Evolutionary conservation across 1,140 invertebrate species (phyloP).

Genomic region (Bradynema listronoti): DNA sequence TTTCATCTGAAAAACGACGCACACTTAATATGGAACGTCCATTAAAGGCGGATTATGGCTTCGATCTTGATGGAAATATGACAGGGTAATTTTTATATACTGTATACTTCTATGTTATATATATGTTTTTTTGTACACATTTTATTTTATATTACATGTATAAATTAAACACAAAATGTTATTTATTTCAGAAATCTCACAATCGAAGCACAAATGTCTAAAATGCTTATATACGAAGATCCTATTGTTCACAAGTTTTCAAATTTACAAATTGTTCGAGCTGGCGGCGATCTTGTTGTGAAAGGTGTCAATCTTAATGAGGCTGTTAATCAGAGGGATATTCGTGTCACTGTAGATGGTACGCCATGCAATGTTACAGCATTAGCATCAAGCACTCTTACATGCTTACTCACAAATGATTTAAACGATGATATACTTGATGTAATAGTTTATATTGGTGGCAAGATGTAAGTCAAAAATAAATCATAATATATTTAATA

Average conservation of each 20-base stretch:
- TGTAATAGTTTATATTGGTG: slow-evolving; percentile 48
- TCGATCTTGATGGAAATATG: slow-evolving; percentile 44
- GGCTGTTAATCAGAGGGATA: slow-evolving; percentile 40
- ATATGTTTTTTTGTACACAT: too few species aligned
- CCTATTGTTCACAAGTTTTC: slow-evolving; percentile 13
- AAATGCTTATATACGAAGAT: slow-evolving; percentile 32
- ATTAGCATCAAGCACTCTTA: slow-evolving; percentile 42
- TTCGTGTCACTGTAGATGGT: slow-evolving; percentile 45
- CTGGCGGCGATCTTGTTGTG: slow-evolving; percentile 45
- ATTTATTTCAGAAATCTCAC: slow-evolving; percentile 32
- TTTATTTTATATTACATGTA: not conserved
- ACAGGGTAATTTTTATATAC: slow-evolving; percentile 26
- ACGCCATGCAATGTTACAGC: slow-evolving; percentile 51
- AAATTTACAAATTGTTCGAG: slow-evolving; percentile 17
- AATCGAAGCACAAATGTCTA: slow-evolving; percentile 30
- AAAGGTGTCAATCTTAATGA: slow-evolving; percentile 48
- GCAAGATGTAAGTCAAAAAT: slow-evolving; percentile 31
- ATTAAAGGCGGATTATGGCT: slow-evolving; percentile 38
- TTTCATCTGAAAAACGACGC: slow-evolving; percentile 27
- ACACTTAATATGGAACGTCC: slow-evolving; percentile 31
- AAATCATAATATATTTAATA: too few species aligned
- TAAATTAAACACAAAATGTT: not conserved
- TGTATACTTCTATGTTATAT: not conserved
- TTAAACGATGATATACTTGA: slow-evolving; percentile 45
- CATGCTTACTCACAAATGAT: slow-evolving; percentile 43